phyloP scores from a whole-genome alignment of 2,888 invertebrate species.

The Micoletzkya japonica region DNA sequence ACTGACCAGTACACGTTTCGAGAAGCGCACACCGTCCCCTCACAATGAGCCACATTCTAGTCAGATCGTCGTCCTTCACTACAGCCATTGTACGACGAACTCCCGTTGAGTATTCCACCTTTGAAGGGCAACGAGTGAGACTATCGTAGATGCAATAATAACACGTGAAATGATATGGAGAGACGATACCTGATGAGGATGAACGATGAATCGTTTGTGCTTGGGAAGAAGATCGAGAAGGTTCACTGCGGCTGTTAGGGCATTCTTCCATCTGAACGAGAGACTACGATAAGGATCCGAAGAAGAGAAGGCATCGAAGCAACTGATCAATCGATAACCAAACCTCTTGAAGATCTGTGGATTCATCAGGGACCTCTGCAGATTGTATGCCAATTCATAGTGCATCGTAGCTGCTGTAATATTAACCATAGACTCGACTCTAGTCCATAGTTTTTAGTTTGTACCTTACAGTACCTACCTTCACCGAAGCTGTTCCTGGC shows the following conservation, averaged over 20 bases:
- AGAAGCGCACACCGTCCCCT: constrained; percentile 21
- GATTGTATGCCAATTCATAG: constrained; percentile 16
- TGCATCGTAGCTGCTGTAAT: constrained; percentile 9
- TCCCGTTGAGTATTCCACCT: constrained; percentile 12
- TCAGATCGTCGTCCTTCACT: constrained; percentile 21
- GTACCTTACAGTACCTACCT: background rate
- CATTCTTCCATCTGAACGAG: constrained; percentile 13
- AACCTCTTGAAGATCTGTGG: constrained; percentile 21
- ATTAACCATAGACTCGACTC: background rate
- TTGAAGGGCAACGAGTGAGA: too few species aligned
- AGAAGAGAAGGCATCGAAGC: too few species aligned
- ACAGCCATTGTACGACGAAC: constrained; percentile 4
- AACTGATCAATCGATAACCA: background rate
- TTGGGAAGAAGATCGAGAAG: constrained; percentile 22
- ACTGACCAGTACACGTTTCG: constrained; percentile 13
- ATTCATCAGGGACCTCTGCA: background rate
- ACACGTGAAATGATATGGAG: background rate
- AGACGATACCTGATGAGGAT: background rate
- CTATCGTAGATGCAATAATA: too few species aligned
- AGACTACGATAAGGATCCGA: too few species aligned
- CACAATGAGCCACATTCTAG: constrained; percentile 12
- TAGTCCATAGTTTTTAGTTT: background rate
- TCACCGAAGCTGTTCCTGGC: constrained; percentile 7
- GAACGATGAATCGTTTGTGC: constrained; percentile 28
- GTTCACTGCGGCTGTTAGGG: constrained; percentile 10